These are phyloP conservation scores for Gymnocheta viridis DNA, from an alignment of 2,888 invertebrate species.

Conservation along the genomic window DNA sequence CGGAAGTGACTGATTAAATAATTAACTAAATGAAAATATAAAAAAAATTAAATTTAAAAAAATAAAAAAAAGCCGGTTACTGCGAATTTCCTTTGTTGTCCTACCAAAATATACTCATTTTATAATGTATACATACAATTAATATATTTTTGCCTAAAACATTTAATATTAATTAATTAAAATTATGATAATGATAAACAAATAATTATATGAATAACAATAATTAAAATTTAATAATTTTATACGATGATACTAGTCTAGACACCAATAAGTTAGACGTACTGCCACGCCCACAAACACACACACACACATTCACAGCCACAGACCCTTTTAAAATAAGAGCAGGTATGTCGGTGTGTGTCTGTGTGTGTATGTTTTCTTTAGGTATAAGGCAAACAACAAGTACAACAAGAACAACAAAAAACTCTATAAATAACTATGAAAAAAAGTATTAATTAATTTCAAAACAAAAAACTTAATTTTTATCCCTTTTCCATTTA, in stretches of 20 bases:
- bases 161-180: constrained; percentile 66
- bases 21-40: constrained; percentile 69
- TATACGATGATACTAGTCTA: constrained; percentile 74
- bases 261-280: constrained; percentile 62
- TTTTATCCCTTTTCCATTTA: not conserved
- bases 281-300: not conserved
- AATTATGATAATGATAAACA: constrained; percentile 70
- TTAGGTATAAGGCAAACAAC: constrained; percentile 28
- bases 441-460: constrained; percentile 16
- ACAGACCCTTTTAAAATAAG: not conserved
- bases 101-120: constrained; percentile 75
- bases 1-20: constrained; percentile 71
- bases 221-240: constrained; percentile 73
- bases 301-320: not conserved
- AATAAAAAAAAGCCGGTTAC: constrained; percentile 70
- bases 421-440: constrained; percentile 36
- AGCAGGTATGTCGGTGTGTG: not conserved
- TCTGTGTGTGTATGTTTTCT: not conserved
- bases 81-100: constrained; percentile 68
- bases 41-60: constrained; percentile 68
- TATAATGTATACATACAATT: constrained; percentile 71
- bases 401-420: constrained; percentile 10
- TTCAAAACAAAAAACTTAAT: constrained; percentile 1
- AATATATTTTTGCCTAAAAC: constrained; percentile 80
- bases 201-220: constrained; percentile 60